Conservation (phyloP, 2,113 vertebrate species). For the Copsychus sechellarum region DNA sequence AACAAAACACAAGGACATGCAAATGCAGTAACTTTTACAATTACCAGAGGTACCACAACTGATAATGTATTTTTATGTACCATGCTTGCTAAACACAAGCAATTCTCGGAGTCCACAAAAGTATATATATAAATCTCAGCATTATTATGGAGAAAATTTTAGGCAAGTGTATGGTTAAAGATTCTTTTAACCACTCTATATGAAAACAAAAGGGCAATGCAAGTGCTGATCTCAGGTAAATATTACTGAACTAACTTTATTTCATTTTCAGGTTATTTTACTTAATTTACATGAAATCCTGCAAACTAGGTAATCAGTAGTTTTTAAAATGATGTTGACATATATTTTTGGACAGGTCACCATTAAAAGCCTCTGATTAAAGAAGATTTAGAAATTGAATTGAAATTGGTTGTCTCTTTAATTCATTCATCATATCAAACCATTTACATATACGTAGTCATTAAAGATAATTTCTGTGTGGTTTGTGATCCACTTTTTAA, state of each 20-base stretch:
- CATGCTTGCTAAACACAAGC: neutral
- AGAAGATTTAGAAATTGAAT: slow-evolving; percentile 5
- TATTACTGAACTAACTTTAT: neutral
- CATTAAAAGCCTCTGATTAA: neutral
- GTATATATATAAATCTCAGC: neutral
- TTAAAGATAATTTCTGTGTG: slow-evolving; percentile 54
- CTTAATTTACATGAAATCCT: neutral
- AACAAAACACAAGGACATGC: neutral
- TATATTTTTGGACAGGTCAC: neutral
- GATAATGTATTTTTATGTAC: neutral
- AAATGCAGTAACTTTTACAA: neutral
- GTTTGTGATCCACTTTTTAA: slow-evolving; percentile 58
- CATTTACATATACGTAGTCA: slow-evolving; percentile 1
- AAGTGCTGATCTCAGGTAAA: neutral
- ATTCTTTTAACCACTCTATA: neutral
- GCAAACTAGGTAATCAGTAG: neutral
- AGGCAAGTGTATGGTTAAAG: neutral
- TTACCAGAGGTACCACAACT: neutral
- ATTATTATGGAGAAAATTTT: neutral
- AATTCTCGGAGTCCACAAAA: neutral
- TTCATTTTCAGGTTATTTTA: slow-evolving; percentile 42
- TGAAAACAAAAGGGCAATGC: neutral
- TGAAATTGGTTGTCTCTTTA: neutral
- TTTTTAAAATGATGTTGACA: neutral
- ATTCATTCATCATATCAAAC: slow-evolving; percentile 6